Evolutionary conservation across 1,140 invertebrate species (phyloP).

Genomic region (Plectrocnemia conspersa): DNA sequence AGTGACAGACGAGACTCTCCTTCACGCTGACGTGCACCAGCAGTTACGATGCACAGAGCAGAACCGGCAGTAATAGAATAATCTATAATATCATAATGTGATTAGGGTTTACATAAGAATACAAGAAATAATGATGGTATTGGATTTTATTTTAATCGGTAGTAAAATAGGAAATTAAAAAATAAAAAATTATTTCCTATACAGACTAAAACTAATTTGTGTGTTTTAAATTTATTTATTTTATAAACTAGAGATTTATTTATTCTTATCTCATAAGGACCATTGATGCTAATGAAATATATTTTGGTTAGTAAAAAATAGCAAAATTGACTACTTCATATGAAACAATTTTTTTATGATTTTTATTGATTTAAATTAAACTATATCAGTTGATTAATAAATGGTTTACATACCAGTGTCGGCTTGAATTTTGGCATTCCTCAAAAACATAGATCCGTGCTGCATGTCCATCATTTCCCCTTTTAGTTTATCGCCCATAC

Average conservation of each 20-base stretch:
- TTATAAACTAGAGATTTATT: neutral
- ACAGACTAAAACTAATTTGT: too few relatives aligned
- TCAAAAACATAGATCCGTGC: slow-evolving; percentile 80
- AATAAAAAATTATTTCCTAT: too few relatives aligned
- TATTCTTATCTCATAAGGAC: neutral
- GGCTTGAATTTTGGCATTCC: slow-evolving; percentile 72
- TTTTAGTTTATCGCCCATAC: slow-evolving; percentile 73
- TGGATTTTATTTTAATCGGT: too few relatives aligned
- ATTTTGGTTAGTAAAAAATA: neutral
- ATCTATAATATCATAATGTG: slow-evolving; percentile 50
- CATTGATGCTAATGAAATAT: neutral
- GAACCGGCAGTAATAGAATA: slow-evolving; percentile 74
- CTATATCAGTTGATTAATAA: too few relatives aligned
- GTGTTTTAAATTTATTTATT: too few relatives aligned
- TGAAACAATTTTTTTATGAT: neutral
- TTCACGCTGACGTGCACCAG: slow-evolving; percentile 82
- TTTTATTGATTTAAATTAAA: neutral
- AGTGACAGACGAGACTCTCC: slow-evolving; percentile 77
- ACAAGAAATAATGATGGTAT: too few relatives aligned
- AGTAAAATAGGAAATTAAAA: too few relatives aligned
- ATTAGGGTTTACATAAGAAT: neutral
- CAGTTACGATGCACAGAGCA: slow-evolving; percentile 80
- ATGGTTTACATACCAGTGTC: slow-evolving; percentile 56
- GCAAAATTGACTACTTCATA: neutral
- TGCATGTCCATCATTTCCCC: slow-evolving; percentile 88